These are phyloP conservation scores for Serranus cabrilla DNA, from an alignment of 2,797 vertebrate species.

Conservation along the genomic window DNA sequence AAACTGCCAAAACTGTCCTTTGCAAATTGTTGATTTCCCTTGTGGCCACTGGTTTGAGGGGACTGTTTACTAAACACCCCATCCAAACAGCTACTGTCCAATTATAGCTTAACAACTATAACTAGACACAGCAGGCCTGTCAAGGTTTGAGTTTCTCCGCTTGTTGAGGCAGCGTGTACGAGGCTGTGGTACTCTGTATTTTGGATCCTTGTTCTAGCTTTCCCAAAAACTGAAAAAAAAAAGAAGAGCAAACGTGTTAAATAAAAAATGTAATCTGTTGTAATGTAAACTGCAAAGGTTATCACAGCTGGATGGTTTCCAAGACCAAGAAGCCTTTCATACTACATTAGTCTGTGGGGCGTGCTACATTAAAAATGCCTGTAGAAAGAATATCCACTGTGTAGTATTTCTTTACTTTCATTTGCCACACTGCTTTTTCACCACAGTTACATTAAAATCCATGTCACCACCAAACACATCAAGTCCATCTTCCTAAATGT, in stretches of 20 bases:
- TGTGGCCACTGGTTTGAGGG: constrained; percentile 1
- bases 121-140: background rate
- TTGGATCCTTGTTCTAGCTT: background rate
- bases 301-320: background rate
- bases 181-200: background rate
- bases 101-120: constrained; percentile 9
- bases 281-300: background rate
- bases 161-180: background rate
- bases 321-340: background rate
- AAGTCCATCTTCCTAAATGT: too few species aligned
- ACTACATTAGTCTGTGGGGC: background rate
- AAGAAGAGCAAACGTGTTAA: background rate
- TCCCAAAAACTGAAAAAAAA: background rate
- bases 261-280: background rate
- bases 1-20: constrained; percentile 22
- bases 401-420: too few species aligned
- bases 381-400: background rate
- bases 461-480: too few species aligned
- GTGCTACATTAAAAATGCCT: background rate
- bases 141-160: background rate
- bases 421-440: too few species aligned
- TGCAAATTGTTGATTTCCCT: constrained; percentile 28
- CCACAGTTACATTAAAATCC: too few species aligned
- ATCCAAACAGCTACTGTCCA: background rate
- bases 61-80: constrained; percentile 12